phyloP scores from a whole-genome alignment of 1,140 invertebrate species.

The Tenebrio molitor region DNA sequence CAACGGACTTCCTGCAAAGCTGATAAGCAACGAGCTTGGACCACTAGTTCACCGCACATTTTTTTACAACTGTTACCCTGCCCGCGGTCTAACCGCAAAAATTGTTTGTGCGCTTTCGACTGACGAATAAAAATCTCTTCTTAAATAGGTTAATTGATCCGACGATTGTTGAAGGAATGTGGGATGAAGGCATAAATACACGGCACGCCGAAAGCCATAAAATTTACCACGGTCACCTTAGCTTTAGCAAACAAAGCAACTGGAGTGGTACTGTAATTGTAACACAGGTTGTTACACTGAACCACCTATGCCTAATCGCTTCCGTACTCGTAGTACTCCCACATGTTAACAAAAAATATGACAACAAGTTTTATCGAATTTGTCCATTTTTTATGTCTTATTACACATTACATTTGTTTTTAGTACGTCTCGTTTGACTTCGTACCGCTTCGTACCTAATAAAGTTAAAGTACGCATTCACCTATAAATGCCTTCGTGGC shows the following conservation, averaged over 20 bases:
- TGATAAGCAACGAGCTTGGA: conserved; percentile 10
- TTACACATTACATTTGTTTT: too few relatives aligned
- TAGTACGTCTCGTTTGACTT: too few relatives aligned
- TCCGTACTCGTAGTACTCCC: conserved; percentile 9
- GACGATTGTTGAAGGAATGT: neutral
- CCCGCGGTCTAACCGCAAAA: neutral
- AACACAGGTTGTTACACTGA: conserved; percentile 31
- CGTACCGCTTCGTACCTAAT: too few relatives aligned
- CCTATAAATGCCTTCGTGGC: too few relatives aligned
- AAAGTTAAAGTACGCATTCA: too few relatives aligned
- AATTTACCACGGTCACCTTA: conserved; percentile 26
- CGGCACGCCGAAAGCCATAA: conserved; percentile 7
- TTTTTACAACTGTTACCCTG: neutral
- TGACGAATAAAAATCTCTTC: neutral
- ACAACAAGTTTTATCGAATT: neutral
- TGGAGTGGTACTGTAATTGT: conserved; percentile 33
- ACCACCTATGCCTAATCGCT: conserved; percentile 6
- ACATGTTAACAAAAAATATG: neutral
- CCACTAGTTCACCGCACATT: neutral
- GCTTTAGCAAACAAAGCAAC: conserved; percentile 22
- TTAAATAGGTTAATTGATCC: conserved; percentile 22
- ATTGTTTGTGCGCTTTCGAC: neutral
- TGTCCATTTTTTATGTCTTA: too few relatives aligned
- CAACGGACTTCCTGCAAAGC: conserved; percentile 33
- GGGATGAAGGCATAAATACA: conserved; percentile 8